phyloP scores from a whole-genome alignment of 1,140 invertebrate genomes.

The Drosophila oshimai region DNA sequence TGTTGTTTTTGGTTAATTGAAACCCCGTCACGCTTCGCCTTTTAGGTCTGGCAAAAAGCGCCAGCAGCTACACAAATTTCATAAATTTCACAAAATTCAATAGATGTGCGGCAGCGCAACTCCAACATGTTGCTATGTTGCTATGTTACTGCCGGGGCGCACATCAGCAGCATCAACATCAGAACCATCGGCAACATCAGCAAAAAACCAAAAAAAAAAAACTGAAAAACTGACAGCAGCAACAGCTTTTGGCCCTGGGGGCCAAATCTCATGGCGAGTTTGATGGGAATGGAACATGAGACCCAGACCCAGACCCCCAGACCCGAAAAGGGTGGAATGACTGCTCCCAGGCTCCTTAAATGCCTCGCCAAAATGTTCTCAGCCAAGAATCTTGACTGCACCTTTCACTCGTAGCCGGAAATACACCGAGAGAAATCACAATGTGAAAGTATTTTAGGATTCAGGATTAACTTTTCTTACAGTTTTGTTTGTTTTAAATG shows the following conservation, averaged over 20 bases:
- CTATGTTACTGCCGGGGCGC: neutral
- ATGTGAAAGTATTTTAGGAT: no score
- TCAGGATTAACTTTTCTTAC: no score
- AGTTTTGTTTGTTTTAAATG: no score
- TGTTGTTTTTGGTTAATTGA: neutral
- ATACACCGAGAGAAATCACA: neutral
- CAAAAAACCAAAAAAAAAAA: neutral
- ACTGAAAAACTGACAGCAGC: neutral
- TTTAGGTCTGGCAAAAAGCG: slow-evolving; percentile 13
- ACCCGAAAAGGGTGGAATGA: slow-evolving; percentile 2
- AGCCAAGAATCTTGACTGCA: slow-evolving; percentile 19
- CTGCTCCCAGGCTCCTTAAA: neutral
- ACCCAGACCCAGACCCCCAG: neutral
- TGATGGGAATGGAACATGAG: slow-evolving; percentile 16
- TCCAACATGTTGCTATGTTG: neutral
- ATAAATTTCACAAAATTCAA: slow-evolving; percentile 31
- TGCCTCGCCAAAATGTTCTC: slow-evolving; percentile 10
- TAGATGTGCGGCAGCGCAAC: slow-evolving; percentile 13
- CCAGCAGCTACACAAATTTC: slow-evolving; percentile 2
- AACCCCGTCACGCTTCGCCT: slow-evolving; percentile 22
- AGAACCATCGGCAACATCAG: neutral
- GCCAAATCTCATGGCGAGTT: slow-evolving; percentile 26
- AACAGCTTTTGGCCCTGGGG: slow-evolving; percentile 1
- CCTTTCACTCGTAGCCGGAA: slow-evolving; percentile 24
- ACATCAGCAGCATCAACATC: neutral